A percentile compares a stretch with the other conserved stretches of the same genome.
phyloP scores from a whole-genome alignment of 1,140 invertebrate species.

The Physella acuta region DNA sequence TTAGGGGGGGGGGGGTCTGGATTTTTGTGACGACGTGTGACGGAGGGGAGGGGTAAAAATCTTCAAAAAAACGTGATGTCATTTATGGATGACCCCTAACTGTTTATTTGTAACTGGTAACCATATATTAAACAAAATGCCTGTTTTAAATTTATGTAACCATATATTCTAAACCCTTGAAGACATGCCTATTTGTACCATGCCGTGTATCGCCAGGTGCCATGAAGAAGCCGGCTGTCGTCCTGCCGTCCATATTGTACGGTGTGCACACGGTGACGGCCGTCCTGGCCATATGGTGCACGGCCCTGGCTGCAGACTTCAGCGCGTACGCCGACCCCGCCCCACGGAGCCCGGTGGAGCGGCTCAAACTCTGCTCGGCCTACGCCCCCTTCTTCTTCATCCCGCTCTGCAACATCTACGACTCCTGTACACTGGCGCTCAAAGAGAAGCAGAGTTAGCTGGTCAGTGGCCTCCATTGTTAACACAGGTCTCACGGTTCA shows the following conservation, averaged over 20 bases:
- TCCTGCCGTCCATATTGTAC: constrained; percentile 43
- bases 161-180: too few relatives aligned
- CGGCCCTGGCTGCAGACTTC: constrained; percentile 40
- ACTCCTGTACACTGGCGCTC: constrained; percentile 25
- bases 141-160: too few relatives aligned
- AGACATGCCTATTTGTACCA: too few relatives aligned
- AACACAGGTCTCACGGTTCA: not conserved
- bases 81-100: too few relatives aligned
- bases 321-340: constrained; percentile 24
- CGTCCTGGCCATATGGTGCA: constrained; percentile 34
- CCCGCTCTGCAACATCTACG: constrained; percentile 34
- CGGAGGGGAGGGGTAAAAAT: too few relatives aligned
- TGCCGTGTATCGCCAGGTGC: constrained; percentile 36
- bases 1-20: too few relatives aligned
- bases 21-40: too few relatives aligned
- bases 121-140: too few relatives aligned
- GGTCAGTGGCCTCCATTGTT: not conserved
- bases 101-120: too few relatives aligned
- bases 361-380: constrained; percentile 33
- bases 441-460: too few relatives aligned
- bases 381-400: constrained; percentile 42
- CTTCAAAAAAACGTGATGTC: too few relatives aligned
- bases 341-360: constrained; percentile 30
- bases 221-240: constrained; percentile 35
- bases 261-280: constrained; percentile 43